Conservation (phyloP, 2,113 vertebrate genomes). For the Cyprinodon brontotheroides region DNA sequence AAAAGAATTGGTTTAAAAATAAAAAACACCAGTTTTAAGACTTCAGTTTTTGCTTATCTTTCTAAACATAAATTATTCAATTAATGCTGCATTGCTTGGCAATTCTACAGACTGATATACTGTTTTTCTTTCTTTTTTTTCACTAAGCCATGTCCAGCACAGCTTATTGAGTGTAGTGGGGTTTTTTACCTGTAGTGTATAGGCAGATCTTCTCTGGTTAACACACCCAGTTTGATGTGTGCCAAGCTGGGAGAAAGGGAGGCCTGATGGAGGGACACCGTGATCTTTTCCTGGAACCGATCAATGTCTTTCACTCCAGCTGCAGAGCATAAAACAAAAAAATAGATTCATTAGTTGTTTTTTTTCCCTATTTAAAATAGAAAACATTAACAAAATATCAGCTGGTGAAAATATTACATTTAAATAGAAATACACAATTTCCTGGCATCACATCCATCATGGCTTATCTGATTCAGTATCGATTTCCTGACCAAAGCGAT, state of each 20-base stretch:
- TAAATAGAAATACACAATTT: too few relatives aligned
- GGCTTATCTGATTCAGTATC: too few relatives aligned
- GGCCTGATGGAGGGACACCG: constrained; percentile 85
- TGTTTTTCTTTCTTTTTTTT: background rate
- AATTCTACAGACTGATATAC: background rate
- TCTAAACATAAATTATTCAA: background rate
- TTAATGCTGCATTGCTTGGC: background rate
- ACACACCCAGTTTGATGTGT: constrained; percentile 88
- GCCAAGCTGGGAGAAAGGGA: constrained; percentile 83
- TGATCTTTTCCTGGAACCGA: constrained; percentile 94
- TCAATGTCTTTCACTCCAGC: constrained; percentile 95
- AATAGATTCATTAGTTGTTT: background rate
- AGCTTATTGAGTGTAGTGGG: background rate
- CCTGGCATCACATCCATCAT: too few relatives aligned
- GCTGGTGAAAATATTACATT: too few relatives aligned
- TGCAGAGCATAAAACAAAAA: constrained; percentile 46
- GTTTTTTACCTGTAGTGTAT: constrained; percentile 87
- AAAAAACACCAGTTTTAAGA: background rate
- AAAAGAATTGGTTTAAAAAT: background rate
- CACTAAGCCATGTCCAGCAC: background rate
- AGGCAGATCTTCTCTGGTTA: constrained; percentile 90
- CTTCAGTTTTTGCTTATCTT: too few relatives aligned
- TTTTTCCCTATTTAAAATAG: background rate
- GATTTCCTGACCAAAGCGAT: too few relatives aligned
- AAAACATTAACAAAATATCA: background rate